These are phyloP conservation scores for Morone chrysops DNA, from an alignment of 2,113 vertebrate genomes.

Conservation along the genomic window DNA sequence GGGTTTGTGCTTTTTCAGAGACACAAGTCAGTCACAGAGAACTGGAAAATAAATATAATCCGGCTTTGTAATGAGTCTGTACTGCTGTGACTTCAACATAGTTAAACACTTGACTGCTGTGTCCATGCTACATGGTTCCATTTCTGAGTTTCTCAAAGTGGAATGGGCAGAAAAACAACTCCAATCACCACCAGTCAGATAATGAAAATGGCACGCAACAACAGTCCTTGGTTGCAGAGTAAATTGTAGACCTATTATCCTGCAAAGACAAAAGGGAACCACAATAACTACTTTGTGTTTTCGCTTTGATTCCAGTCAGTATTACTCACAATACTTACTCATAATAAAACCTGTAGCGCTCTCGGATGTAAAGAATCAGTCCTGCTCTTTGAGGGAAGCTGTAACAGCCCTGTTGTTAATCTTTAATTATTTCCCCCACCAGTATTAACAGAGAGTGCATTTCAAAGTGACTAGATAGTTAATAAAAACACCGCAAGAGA, in stretches of 20 bases:
- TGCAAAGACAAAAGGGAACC: background rate
- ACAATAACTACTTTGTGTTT: background rate
- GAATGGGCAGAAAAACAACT: slow-evolving; percentile 18
- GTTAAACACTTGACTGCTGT: slow-evolving; percentile 5
- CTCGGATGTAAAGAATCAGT: too few species aligned
- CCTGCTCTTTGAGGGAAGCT: too few species aligned
- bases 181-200: background rate
- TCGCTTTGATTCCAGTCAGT: background rate
- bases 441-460: background rate
- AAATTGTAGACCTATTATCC: background rate
- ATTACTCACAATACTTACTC: background rate
- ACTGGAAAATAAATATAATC: background rate
- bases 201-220: background rate
- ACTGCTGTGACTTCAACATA: background rate
- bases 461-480: background rate
- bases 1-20: background rate
- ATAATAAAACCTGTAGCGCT: background rate
- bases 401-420: slow-evolving; percentile 11
- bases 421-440: background rate
- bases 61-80: background rate
- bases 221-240: background rate
- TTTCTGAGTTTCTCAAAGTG: background rate
- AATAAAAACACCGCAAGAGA: slow-evolving; percentile 6
- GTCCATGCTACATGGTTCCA: background rate
- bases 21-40: background rate